Base-by-base conservation (phyloP, 2,888 invertebrate species). In the Gastrophysa polygoni region DNA sequence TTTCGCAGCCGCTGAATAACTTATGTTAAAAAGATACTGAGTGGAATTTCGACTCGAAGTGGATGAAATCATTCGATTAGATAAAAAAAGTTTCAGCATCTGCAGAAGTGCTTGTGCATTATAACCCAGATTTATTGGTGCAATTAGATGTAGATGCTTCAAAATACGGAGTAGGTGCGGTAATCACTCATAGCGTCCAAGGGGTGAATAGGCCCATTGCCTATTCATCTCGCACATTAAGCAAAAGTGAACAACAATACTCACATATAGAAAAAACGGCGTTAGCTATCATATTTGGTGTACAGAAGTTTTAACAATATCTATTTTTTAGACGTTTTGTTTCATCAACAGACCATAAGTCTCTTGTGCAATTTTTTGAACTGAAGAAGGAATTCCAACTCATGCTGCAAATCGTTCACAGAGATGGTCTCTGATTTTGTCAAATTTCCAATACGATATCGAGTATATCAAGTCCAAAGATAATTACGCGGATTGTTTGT, bases 1-100 rank as follows among this genome's bases (percentile, higher is more conserved):
- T 58, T 21, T 14, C 51, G 24, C 49, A 58, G 14, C 57, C 57
- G 1, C 28, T 62, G 1, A 44, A 62, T 28, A 51, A 58, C 29
- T 32, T 58, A 14, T 47, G 58, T 38, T n/a, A 49, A 62, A 58
- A 62, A 58, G 28, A 54, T 47, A 7, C 16, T 16, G 20, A 47
- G n/a, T 47, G 47, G 57, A 20, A 29, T 29, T 49, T 57, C n/a
- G 20, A 48, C 16, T 14, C 14, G 16, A 17, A 18, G 4, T 47
- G 47, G 7, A 18, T 47, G 17, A 47, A 47, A 14, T 10, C 47
- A 14, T 47, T 47, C 20, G 10, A 47, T 47, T 2, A n/a, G 10
- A 17, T 47, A 10, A 47, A 47, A 47, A 7, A 47, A 24, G 24
- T 24, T 24, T 24, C 7, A 24, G 24, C 24, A 24, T 24, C 24